Conservation (phyloP, 2,888 invertebrate species). For the Coleophora deauratella region DNA sequence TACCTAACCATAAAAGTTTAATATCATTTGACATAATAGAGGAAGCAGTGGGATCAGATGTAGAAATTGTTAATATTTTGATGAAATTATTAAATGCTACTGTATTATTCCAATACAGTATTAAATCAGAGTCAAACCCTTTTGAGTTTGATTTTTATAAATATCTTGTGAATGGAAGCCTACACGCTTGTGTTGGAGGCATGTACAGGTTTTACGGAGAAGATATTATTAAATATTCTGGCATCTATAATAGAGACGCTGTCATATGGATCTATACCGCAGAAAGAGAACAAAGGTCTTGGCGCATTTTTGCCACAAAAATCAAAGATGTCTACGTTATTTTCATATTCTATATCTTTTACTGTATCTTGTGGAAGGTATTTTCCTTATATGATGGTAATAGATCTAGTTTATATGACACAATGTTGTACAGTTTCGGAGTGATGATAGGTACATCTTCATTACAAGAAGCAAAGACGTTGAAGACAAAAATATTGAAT, state of each 20-base stretch:
- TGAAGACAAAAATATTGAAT: constrained; percentile 46
- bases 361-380: constrained; percentile 34
- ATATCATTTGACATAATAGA: constrained; percentile 31
- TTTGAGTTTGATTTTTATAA: constrained; percentile 25
- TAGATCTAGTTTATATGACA: constrained; percentile 24
- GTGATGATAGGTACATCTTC: constrained; percentile 38
- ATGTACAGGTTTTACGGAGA: constrained; percentile 42
- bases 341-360: constrained; percentile 37
- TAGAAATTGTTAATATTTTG: constrained; percentile 45
- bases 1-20: constrained; percentile 24
- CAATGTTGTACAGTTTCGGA: constrained; percentile 43
- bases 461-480: constrained; percentile 31
- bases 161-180: constrained; percentile 39
- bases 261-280: constrained; percentile 44
- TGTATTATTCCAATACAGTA: constrained; percentile 32
- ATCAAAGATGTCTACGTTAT: constrained; percentile 41
- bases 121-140: constrained; percentile 29
- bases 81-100: constrained; percentile 39
- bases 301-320: constrained; percentile 37
- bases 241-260: constrained; percentile 38
- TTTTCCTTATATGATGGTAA: constrained; percentile 32
- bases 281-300: constrained; percentile 34
- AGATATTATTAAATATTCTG: constrained; percentile 48
- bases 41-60: constrained; percentile 36
- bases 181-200: constrained; percentile 51